Evolutionary conservation across 2,113 vertebrate genomes (phyloP).

Genomic region (Forbesichthys papilliferus): DNA sequence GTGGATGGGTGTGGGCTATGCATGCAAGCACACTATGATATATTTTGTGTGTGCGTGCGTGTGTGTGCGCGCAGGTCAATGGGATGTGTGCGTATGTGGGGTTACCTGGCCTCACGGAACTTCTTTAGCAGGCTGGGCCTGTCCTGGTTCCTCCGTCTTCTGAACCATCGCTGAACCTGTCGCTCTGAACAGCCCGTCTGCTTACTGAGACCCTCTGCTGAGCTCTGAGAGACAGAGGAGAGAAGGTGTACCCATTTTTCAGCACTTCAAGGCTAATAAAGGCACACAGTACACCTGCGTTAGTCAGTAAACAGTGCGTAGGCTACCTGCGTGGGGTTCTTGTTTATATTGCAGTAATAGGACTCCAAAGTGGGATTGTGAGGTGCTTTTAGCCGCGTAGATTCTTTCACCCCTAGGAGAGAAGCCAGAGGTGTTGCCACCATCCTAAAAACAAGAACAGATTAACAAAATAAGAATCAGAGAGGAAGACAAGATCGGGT

Average conservation of each 20-base stretch:
- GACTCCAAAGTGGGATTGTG: slow-evolving; percentile 84
- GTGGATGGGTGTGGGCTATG: slow-evolving; percentile 11
- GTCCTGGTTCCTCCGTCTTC: slow-evolving; percentile 92
- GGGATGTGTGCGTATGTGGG: neutral
- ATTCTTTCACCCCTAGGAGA: slow-evolving; percentile 88
- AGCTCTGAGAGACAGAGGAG: slow-evolving; percentile 48
- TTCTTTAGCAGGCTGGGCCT: slow-evolving; percentile 92
- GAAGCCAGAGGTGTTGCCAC: slow-evolving; percentile 84
- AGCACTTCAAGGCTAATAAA: too few species aligned
- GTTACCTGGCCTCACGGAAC: slow-evolving; percentile 90
- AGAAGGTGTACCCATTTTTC: too few species aligned
- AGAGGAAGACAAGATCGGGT: neutral
- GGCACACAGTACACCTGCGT: too few species aligned
- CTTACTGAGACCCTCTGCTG: slow-evolving; percentile 66
- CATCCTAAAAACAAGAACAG: slow-evolving; percentile 53
- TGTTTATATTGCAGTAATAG: slow-evolving; percentile 80
- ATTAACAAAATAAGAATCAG: slow-evolving; percentile 1
- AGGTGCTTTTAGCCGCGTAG: slow-evolving; percentile 79
- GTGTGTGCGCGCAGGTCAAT: neutral
- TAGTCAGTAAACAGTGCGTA: too few species aligned
- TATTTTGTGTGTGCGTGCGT: slow-evolving; percentile 27
- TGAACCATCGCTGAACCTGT: slow-evolving; percentile 92
- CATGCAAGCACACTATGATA: slow-evolving; percentile 19
- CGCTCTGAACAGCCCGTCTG: slow-evolving; percentile 76
- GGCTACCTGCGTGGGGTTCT: slow-evolving; percentile 71